Evolutionary conservation across 2,888 invertebrate genomes (phyloP).

Genomic region (Athripsodes cinereus): DNA sequence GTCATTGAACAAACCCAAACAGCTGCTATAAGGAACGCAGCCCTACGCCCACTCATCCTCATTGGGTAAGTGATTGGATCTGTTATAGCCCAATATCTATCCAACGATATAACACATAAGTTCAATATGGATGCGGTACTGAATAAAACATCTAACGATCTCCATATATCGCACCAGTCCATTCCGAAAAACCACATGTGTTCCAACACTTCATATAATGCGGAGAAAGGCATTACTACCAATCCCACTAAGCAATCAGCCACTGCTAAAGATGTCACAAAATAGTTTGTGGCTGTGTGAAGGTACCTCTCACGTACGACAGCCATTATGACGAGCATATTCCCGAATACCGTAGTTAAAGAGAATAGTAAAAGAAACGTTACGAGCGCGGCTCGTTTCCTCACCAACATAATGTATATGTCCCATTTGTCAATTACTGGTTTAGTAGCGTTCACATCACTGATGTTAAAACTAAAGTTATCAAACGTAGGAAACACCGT

Average conservation of each 20-base stretch:
- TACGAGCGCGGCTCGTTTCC: slow-evolving; percentile 72
- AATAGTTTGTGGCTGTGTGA: slow-evolving; percentile 95
- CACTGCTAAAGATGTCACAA: slow-evolving; percentile 93
- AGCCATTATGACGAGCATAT: slow-evolving; percentile 88
- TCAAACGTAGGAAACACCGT: slow-evolving; percentile 15
- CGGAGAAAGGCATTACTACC: slow-evolving; percentile 97
- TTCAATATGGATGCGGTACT: slow-evolving; percentile 97
- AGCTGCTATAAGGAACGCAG: slow-evolving; percentile 80
- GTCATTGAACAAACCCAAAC: slow-evolving; percentile 97
- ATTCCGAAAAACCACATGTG: slow-evolving; percentile 93
- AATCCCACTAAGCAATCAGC: slow-evolving; percentile 95
- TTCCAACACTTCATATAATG: slow-evolving; percentile 81
- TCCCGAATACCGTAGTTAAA: slow-evolving; percentile 90
- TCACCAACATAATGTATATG: slow-evolving; percentile 44
- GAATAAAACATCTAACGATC: slow-evolving; percentile 93
- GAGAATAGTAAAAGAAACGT: slow-evolving; percentile 80
- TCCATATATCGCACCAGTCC: slow-evolving; percentile 97
- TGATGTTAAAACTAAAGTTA: slow-evolving; percentile 10
- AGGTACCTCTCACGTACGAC: slow-evolving; percentile 89
- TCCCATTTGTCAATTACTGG: slow-evolving; percentile 40
- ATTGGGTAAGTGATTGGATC: slow-evolving; percentile 97
- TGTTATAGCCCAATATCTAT: slow-evolving; percentile 98
- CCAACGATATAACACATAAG: slow-evolving; percentile 92
- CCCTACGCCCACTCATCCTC: slow-evolving; percentile 84
- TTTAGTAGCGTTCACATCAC: slow-evolving; percentile 33